phyloP scores from a whole-genome alignment of 1,140 invertebrate genomes.

The Papilio polyxenes region DNA sequence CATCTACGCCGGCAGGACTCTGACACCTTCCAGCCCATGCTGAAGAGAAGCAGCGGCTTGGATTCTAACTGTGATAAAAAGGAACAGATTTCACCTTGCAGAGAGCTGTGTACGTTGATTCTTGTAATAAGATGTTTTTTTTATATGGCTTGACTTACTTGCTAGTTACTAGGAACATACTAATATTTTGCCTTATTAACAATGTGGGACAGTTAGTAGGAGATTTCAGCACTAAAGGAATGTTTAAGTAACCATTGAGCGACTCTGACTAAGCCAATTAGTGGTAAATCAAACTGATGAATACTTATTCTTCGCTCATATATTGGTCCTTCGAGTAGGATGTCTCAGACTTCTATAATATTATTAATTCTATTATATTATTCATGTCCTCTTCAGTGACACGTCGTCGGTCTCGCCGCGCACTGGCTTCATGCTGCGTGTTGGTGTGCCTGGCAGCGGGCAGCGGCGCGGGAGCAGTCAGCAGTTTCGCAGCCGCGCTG shows the following conservation, averaged over 20 bases:
- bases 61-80: conserved; percentile 66
- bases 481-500: conserved; percentile 70
- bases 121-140: not conserved
- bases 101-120: conserved; percentile 61
- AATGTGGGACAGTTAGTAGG: too few species aligned
- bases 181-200: too few species aligned
- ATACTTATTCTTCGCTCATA: not conserved
- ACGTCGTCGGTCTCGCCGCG: conserved; percentile 58
- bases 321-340: not conserved
- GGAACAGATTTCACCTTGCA: conserved; percentile 60
- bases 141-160: not conserved
- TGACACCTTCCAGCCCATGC: conserved; percentile 72
- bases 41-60: conserved; percentile 65
- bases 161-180: too few species aligned
- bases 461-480: conserved; percentile 66
- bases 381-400: conserved; percentile 52
- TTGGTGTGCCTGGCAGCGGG: conserved; percentile 62
- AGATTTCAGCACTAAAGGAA: too few species aligned
- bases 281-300: not conserved
- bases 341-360: not conserved
- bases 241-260: not conserved
- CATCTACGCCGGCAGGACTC: conserved; percentile 56
- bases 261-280: not conserved
- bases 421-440: conserved; percentile 61
- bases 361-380: conserved; percentile 7